Conservation (phyloP, 2,113 vertebrate species). For the Pavo muticus region DNA sequence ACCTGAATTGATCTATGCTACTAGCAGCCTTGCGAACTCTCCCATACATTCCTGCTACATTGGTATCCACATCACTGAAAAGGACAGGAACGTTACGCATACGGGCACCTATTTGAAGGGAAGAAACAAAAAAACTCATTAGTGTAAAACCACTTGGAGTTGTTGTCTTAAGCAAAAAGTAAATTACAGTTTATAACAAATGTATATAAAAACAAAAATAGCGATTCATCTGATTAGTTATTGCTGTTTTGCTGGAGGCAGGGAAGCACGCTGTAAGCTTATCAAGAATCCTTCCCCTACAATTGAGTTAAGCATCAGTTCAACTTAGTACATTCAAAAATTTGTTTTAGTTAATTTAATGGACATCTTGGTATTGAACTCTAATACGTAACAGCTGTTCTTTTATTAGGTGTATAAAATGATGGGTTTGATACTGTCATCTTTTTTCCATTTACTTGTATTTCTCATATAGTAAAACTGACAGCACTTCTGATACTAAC, state of each 20-base stretch:
- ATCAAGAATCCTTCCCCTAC: neutral
- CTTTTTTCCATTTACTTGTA: neutral
- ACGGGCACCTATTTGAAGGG: slow-evolving; percentile 81
- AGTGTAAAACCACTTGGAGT: neutral
- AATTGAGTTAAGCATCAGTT: neutral
- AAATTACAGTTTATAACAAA: fast-evolving
- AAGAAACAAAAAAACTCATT: neutral
- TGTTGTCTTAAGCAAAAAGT: neutral
- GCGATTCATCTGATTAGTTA: neutral
- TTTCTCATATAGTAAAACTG: neutral
- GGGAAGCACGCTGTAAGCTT: neutral
- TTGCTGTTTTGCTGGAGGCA: neutral
- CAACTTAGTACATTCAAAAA: neutral
- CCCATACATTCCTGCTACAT: slow-evolving; percentile 87
- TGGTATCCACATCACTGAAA: slow-evolving; percentile 86
- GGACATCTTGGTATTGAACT: neutral
- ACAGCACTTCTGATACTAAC: neutral
- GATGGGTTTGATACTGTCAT: neutral
- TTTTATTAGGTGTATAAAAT: neutral
- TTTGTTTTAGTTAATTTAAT: neutral
- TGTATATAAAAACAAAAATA: neutral
- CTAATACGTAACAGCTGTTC: neutral
- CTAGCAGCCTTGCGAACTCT: slow-evolving; percentile 95
- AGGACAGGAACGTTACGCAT: slow-evolving; percentile 92
- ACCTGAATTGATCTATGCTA: slow-evolving; percentile 96